Conservation (phyloP, 2,888 invertebrate species). For the Aphidius colemani region DNA sequence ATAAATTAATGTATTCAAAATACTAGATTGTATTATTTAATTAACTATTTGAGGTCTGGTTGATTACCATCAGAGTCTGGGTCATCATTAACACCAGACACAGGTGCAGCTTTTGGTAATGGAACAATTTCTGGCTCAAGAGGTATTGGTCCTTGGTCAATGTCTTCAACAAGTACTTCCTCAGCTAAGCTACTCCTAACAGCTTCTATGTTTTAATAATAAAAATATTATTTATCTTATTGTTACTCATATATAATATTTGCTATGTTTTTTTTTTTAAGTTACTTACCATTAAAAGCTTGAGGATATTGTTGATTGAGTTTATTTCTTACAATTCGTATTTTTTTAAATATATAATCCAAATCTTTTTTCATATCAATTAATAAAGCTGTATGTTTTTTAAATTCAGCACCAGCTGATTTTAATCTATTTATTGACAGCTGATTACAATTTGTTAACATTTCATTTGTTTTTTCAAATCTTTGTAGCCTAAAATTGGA, state of each 20-base stretch:
- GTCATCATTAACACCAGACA: slow-evolving; percentile 44
- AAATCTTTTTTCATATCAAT: slow-evolving; percentile 93
- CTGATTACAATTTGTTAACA: slow-evolving; percentile 95
- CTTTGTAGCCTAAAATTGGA: slow-evolving; percentile 78
- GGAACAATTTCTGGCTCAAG: slow-evolving; percentile 52
- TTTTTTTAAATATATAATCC: slow-evolving; percentile 91
- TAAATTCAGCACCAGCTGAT: slow-evolving; percentile 85
- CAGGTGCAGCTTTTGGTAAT: slow-evolving; percentile 37
- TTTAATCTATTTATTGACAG: slow-evolving; percentile 87
- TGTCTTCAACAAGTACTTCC: slow-evolving; percentile 56
- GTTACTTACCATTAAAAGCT: slow-evolving; percentile 53
- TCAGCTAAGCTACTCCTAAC: slow-evolving; percentile 57
- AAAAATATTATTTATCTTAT: background rate
- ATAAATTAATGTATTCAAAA: slow-evolving; percentile 10
- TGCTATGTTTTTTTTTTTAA: background rate
- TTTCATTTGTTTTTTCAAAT: slow-evolving; percentile 99
- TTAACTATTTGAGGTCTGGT: slow-evolving; percentile 41
- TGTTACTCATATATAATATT: background rate
- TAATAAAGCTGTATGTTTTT: slow-evolving; percentile 84
- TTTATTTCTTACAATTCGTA: slow-evolving; percentile 81
- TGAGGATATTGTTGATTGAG: slow-evolving; percentile 65
- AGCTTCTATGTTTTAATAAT: slow-evolving; percentile 44
- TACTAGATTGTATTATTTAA: slow-evolving; percentile 5
- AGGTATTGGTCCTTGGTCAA: slow-evolving; percentile 49
- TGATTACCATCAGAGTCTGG: slow-evolving; percentile 58